These are phyloP conservation scores for Ovis canadensis DNA, from an alignment of 2,113 vertebrate genomes.

Conservation along the genomic window DNA sequence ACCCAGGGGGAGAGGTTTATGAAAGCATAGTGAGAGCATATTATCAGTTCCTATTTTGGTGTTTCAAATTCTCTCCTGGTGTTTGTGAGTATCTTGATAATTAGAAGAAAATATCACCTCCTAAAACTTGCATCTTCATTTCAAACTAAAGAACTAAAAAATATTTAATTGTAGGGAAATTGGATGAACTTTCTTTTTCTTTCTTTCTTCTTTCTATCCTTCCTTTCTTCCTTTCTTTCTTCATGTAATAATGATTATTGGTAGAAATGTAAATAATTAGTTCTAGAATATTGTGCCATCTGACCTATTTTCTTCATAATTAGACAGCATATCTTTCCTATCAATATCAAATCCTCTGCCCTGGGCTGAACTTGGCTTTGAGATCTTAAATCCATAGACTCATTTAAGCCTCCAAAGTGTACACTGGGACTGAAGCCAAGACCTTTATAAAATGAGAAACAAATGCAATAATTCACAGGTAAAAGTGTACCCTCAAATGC, in stretches of 20 bases:
- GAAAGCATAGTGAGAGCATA: constrained; percentile 45
- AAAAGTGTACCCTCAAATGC: background rate
- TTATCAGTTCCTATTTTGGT: constrained; percentile 55
- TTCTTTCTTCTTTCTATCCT: background rate
- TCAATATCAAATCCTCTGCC: background rate
- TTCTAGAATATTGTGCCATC: constrained; percentile 16
- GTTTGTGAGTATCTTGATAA: constrained; percentile 57
- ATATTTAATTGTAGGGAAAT: background rate
- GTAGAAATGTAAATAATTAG: constrained; percentile 18
- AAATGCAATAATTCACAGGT: background rate
- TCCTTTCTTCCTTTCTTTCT: background rate
- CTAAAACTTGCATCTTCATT: constrained; percentile 45
- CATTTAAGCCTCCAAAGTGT: background rate
- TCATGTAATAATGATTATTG: background rate
- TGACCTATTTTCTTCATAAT: background rate
- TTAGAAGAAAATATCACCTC: constrained; percentile 61
- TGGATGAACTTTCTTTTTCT: background rate
- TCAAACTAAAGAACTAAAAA: constrained; percentile 33
- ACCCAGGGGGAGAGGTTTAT: constrained; percentile 48
- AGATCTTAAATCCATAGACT: background rate
- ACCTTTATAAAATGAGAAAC: constrained; percentile 1
- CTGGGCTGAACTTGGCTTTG: background rate
- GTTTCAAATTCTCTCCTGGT: constrained; percentile 52
- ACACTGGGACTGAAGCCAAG: background rate
- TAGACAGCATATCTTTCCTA: background rate